Conservation (phyloP, 2,797 vertebrate species). For the Gobionotothen gibberifrons region DNA sequence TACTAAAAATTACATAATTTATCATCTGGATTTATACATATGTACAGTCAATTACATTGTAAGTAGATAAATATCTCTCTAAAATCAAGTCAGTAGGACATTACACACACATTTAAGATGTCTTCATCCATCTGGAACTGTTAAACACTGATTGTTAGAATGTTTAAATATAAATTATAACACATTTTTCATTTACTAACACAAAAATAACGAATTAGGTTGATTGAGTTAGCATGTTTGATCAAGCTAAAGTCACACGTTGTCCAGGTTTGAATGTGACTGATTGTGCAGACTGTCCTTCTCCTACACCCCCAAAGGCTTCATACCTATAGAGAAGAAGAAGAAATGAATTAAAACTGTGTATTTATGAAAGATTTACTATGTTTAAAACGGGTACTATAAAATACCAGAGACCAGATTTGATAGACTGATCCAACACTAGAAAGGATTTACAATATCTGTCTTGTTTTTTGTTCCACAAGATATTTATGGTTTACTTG, state of each 20-base stretch:
- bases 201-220: neutral
- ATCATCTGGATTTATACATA: constrained; percentile 33
- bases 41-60: constrained; percentile 52
- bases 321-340: constrained; percentile 87
- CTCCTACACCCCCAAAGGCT: constrained; percentile 86
- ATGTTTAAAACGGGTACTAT: neutral
- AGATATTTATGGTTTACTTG: constrained; percentile 15
- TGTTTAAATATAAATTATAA: constrained; percentile 5
- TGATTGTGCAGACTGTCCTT: constrained; percentile 78
- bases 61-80: constrained; percentile 14
- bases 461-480: neutral
- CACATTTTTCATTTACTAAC: neutral
- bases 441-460: neutral
- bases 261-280: constrained; percentile 87
- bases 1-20: constrained; percentile 24
- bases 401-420: neutral
- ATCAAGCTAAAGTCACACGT: constrained; percentile 92
- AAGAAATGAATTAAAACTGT: neutral
- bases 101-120: constrained; percentile 9
- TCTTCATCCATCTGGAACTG: neutral
- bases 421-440: neutral
- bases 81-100: constrained; percentile 19
- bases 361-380: neutral
- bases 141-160: constrained; percentile 6
- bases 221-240: neutral